These are phyloP conservation scores for Neomorphus geoffroyi DNA, from an alignment of 2,797 vertebrate genomes.

Conservation along the genomic window DNA sequence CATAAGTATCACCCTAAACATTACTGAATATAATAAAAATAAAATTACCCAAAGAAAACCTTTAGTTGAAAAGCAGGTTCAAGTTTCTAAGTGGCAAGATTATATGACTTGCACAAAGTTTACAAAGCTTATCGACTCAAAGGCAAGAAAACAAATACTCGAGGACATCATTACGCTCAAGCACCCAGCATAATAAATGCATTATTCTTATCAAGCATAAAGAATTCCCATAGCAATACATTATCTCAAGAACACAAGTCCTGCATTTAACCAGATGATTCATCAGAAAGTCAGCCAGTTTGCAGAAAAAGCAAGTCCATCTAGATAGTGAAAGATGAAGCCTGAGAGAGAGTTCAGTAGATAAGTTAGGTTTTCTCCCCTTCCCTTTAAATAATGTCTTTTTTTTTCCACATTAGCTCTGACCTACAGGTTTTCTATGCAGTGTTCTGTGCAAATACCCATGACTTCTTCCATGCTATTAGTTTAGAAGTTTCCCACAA, in stretches of 20 bases:
- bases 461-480: neutral
- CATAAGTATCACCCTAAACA: neutral
- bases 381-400: neutral
- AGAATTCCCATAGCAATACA: neutral
- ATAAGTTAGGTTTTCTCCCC: neutral
- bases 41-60: neutral
- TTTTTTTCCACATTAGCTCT: neutral
- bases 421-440: neutral
- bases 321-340: neutral
- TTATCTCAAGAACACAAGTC: neutral
- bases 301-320: neutral
- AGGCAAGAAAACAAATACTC: neutral
- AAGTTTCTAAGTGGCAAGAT: neutral
- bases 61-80: neutral
- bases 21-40: neutral
- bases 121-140: neutral
- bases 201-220: slow-evolving; percentile 22
- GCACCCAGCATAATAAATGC: neutral
- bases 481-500: neutral
- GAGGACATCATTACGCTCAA: neutral
- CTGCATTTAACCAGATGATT: slow-evolving; percentile 43
- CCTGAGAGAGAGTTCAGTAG: neutral
- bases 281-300: slow-evolving; percentile 11
- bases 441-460: neutral
- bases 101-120: neutral